Evolutionary conservation across 2,888 invertebrate genomes (phyloP).

Genomic region (Lamellibrachia columna): DNA sequence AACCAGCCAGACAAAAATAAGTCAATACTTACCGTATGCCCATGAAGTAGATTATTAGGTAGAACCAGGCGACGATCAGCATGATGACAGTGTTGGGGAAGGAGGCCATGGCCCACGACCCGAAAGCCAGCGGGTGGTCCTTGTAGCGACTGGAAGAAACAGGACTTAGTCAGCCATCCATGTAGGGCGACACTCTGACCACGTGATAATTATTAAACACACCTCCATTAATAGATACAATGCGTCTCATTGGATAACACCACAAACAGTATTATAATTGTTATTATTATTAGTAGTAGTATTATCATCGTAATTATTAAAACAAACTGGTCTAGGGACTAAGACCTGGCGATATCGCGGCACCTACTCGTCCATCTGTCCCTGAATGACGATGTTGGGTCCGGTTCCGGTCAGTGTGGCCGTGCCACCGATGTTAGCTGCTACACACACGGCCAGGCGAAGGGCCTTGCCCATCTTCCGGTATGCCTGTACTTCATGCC

Average conservation of each 20-base stretch:
- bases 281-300: too few species aligned
- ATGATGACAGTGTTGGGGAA: slow-evolving; percentile 80
- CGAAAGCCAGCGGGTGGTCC: slow-evolving; percentile 35
- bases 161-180: not conserved
- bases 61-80: slow-evolving; percentile 58
- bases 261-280: not conserved
- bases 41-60: slow-evolving; percentile 52
- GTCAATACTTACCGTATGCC: slow-evolving; percentile 41
- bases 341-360: not conserved
- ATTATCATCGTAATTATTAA: too few species aligned
- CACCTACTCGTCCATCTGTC: slow-evolving; percentile 56
- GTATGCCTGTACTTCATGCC: not conserved
- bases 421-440: slow-evolving; percentile 63
- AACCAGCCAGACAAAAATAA: not conserved
- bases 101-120: slow-evolving; percentile 82
- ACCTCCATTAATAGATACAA: too few species aligned
- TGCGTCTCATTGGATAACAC: not conserved
- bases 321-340: too few species aligned
- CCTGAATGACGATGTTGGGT: slow-evolving; percentile 65
- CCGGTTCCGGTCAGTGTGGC: slow-evolving; percentile 66
- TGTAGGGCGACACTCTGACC: not conserved
- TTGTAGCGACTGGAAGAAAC: slow-evolving; percentile 1
- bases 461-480: not conserved
- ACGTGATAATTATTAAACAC: not conserved
- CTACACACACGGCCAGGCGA: slow-evolving; percentile 46